Evolutionary conservation across 2,888 invertebrate genomes (phyloP), one percentile per base, ranked within the genome.

Genomic region (Drosophila acutilabella): DNA sequence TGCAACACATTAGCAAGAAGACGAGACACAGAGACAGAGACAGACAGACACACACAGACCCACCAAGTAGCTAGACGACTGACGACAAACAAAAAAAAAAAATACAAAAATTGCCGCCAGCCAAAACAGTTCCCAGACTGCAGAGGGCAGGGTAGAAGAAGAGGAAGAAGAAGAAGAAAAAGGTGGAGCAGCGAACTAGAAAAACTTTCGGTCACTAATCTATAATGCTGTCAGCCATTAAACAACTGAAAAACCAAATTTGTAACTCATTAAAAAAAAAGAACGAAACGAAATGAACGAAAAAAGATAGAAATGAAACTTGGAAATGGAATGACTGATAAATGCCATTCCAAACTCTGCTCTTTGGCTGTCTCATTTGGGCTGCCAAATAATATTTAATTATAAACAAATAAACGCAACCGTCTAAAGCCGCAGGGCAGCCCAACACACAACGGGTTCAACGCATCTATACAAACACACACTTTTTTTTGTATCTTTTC

Each of bases 341-440:
- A 85, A 85, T 85, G 88, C 79, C 88, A 85, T 67, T 80, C 30
- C 68, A 71, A 30, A 61, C 64, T 75, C 64, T 75, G 78, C 79
- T 77, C 75, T 68, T 11, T 20, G 79, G 62, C 65, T 85, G 87
- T 88, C 89, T 83, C 89, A 86, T 86, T 85, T 85, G 80, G 80
- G 70, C 87, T 86, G 89, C 85, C 85, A 86, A 86, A 87, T 86
- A 86, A 79, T 86, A 86, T 86, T 88, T 86, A 86, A 86, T 86
- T 86, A 88, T 86, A 86, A 86, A 86, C 85, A 86, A 86, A 86
- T 86, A 86, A 88, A 83, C 83, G 78, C 78, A 72, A 75, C 40
- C 48, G 45, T 45, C 67, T 33, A 42, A 60, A 42, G 60, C 73
- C 68, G 42, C 50, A 44, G 62, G 76, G 13, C 36, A 36, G 36